Percentiles rank a stretch among this genome's conserved stretches.
These are phyloP conservation scores for Parnassius orleans DNA, from an alignment of 2,888 invertebrate genomes.

Conservation along the genomic window DNA sequence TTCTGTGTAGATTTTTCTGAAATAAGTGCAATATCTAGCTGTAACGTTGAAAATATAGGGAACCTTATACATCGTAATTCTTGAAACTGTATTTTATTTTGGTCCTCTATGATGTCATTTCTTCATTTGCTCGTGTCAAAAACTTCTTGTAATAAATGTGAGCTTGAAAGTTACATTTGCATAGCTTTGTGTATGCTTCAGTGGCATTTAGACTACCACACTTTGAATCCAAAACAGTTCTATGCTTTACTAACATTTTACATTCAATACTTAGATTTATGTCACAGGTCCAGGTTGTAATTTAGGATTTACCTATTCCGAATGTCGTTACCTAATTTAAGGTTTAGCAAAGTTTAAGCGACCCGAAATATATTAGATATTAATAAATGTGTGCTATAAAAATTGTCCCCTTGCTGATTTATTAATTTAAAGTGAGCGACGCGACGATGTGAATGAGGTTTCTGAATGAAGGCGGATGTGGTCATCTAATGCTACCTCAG, in stretches of 20 bases:
- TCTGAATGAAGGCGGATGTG: constrained; percentile 50
- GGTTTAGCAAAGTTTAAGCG: constrained; percentile 64
- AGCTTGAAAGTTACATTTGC: constrained; percentile 59
- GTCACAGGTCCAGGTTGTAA: constrained; percentile 78
- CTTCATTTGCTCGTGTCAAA: constrained; percentile 44
- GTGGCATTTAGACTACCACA: constrained; percentile 58
- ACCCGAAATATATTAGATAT: constrained; percentile 63
- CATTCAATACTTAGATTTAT: constrained; percentile 53
- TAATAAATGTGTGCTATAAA: constrained; percentile 71
- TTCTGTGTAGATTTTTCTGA: constrained; percentile 68
- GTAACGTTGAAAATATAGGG: constrained; percentile 54
- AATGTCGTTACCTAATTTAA: constrained; percentile 72
- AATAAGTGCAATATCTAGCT: constrained; percentile 74
- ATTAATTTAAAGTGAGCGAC: constrained; percentile 55
- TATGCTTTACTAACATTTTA: constrained; percentile 60
- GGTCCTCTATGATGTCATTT: constrained; percentile 27
- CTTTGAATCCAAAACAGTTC: constrained; percentile 54
- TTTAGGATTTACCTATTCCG: constrained; percentile 68
- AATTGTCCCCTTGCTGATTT: constrained; percentile 52
- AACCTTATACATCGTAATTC: constrained; percentile 34
- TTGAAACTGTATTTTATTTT: constrained; percentile 23
- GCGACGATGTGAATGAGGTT: constrained; percentile 49
- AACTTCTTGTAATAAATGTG: constrained; percentile 41
- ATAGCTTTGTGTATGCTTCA: constrained; percentile 68
- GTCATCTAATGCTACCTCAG: constrained; percentile 29